These are phyloP conservation scores for Epinotia brunnichana DNA, from an alignment of 2,888 invertebrate genomes.

Conservation along the genomic window DNA sequence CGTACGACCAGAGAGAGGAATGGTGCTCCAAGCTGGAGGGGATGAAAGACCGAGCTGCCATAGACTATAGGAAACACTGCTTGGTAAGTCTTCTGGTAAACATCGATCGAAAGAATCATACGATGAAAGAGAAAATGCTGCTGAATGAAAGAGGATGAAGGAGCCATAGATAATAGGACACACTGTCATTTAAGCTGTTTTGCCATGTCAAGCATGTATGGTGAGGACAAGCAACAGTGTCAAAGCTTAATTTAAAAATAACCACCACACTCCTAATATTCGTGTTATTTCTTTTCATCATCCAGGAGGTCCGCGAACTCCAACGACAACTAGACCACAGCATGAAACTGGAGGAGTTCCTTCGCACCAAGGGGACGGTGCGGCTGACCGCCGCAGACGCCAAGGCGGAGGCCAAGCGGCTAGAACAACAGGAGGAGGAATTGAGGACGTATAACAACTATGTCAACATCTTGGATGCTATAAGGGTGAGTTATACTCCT, in stretches of 20 bases:
- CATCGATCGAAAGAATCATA: no score
- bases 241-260: constrained; percentile 60
- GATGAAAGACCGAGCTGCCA: constrained; percentile 87
- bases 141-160: no score
- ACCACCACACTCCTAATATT: not conserved
- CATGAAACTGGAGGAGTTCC: constrained; percentile 91
- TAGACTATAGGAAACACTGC: constrained; percentile 78
- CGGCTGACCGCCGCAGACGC: constrained; percentile 89
- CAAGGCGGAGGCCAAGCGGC: constrained; percentile 88
- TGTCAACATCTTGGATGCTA: constrained; percentile 88
- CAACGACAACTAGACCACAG: constrained; percentile 94
- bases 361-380: constrained; percentile 92
- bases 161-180: no score
- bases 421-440: constrained; percentile 86
- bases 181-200: no score
- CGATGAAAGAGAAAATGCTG: no score
- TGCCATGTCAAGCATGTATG: no score
- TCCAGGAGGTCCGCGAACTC: constrained; percentile 92
- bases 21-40: constrained; percentile 91
- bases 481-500: constrained; percentile 79
- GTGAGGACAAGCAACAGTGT: no score
- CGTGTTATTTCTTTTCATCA: constrained; percentile 50
- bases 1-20: constrained; percentile 94
- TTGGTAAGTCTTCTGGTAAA: no score
- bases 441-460: constrained; percentile 89